Conservation (phyloP, 2,888 invertebrate genomes). For the Megalurothrips usitatus region DNA sequence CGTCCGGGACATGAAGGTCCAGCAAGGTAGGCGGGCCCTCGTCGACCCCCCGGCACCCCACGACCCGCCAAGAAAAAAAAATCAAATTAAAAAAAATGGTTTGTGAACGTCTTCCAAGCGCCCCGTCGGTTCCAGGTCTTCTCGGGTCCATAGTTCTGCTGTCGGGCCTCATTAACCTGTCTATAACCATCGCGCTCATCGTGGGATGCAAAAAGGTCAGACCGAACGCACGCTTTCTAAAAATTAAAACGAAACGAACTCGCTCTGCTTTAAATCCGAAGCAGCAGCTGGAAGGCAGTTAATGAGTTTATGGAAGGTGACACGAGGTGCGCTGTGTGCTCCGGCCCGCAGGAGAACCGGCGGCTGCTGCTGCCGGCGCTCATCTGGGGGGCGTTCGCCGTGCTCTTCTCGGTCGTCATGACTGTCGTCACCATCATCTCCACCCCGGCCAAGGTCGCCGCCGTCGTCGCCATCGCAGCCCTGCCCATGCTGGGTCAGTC, state of each 20-base stretch:
- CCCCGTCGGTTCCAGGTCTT: not conserved
- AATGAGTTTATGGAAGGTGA: not conserved
- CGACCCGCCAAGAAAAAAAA: not conserved
- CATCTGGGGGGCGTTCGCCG: not conserved
- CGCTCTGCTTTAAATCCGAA: not conserved
- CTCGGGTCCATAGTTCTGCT: not conserved
- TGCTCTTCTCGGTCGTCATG: not conserved
- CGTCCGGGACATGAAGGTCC: not conserved
- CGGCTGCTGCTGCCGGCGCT: slow-evolving; percentile 8
- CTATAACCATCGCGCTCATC: slow-evolving; percentile 3
- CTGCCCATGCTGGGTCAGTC: not conserved
- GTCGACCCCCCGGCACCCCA: not conserved
- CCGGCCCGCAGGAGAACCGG: not conserved
- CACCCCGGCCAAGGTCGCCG: not conserved
- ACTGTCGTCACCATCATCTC: not conserved
- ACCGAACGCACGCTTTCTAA: not conserved
- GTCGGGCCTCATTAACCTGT: not conserved
- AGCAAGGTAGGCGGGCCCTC: not conserved
- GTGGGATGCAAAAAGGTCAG: not conserved
- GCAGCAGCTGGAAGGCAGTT: not conserved
- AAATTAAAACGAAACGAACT: not conserved
- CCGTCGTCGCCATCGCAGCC: not conserved
- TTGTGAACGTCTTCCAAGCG: too few species aligned
- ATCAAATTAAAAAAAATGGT: too few species aligned
- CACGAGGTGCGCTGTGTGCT: not conserved